Evolutionary conservation across 1,140 invertebrate genomes (phyloP).

Genomic region (Atta cephalotes): DNA sequence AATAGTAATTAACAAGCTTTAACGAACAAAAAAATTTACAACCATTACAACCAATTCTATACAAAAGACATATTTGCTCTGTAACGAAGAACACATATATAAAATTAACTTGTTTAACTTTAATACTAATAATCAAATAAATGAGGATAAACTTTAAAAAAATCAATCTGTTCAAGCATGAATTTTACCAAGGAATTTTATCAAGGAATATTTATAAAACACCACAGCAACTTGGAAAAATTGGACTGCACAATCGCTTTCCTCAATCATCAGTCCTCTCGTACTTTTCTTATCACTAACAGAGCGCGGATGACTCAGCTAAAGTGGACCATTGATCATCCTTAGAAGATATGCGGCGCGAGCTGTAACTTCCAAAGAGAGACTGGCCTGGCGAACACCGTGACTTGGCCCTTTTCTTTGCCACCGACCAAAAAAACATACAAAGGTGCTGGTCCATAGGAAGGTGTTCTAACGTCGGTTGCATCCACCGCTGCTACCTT

Average conservation of each 20-base stretch:
- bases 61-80: not conserved
- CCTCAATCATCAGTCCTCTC: conserved; percentile 15
- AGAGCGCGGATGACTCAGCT: conserved; percentile 30
- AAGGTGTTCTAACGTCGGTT: conserved; percentile 78
- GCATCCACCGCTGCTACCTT: conserved; percentile 81
- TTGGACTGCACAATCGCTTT: conserved; percentile 11
- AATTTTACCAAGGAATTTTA: not conserved
- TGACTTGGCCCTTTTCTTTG: conserved; percentile 90
- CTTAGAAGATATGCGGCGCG: conserved; percentile 85
- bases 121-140: conserved; percentile 26
- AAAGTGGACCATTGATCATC: conserved; percentile 7
- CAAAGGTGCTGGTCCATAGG: conserved; percentile 86
- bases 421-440: conserved; percentile 89
- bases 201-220: conserved; percentile 8
- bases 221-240: conserved; percentile 27
- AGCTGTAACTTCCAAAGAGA: conserved; percentile 90
- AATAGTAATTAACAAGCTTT: conserved; percentile 20
- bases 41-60: conserved; percentile 20
- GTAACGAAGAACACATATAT: conserved; percentile 36
- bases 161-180: not conserved
- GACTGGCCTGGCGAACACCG: conserved; percentile 89
- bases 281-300: conserved; percentile 39
- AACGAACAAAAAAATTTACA: conserved; percentile 26
- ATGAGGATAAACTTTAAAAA: conserved; percentile 17
- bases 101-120: conserved; percentile 25